Conservation (phyloP, 2,113 vertebrate genomes). For the Candoia aspera region DNA sequence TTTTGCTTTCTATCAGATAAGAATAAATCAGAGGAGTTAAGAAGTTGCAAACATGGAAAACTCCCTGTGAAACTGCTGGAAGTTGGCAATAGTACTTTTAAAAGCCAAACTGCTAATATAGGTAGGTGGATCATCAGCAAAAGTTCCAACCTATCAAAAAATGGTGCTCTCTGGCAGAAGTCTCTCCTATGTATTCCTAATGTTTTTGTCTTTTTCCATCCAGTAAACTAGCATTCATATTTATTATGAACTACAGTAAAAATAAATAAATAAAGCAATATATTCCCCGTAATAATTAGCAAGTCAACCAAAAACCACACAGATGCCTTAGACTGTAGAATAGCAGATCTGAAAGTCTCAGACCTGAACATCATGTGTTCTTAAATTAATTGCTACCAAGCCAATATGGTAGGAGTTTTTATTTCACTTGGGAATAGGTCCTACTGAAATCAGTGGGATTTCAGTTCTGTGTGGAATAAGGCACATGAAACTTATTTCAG, state of each 20-base stretch:
- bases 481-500: neutral
- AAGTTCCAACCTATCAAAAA: neutral
- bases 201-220: constrained; percentile 56
- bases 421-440: neutral
- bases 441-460: neutral
- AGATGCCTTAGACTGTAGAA: constrained; percentile 52
- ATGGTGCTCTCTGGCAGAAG: neutral
- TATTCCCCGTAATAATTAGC: constrained; percentile 39
- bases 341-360: constrained; percentile 54
- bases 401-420: neutral
- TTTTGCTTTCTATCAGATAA: neutral
- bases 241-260: constrained; percentile 15
- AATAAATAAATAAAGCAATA: constrained; percentile 8
- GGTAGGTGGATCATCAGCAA: neutral
- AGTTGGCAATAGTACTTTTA: neutral
- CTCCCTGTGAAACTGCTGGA: constrained; percentile 15
- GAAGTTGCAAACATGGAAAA: neutral
- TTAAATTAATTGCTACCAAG: constrained; percentile 53
- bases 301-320: constrained; percentile 52
- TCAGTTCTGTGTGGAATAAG: neutral
- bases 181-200: constrained; percentile 50
- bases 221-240: constrained; percentile 55
- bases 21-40: neutral
- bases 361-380: constrained; percentile 60
- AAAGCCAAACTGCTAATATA: neutral